A percentile compares a stretch with the other conserved stretches of the same genome.
Conservation (phyloP, 1,140 invertebrate genomes). For the Brachionus asplanchnoidis region DNA sequence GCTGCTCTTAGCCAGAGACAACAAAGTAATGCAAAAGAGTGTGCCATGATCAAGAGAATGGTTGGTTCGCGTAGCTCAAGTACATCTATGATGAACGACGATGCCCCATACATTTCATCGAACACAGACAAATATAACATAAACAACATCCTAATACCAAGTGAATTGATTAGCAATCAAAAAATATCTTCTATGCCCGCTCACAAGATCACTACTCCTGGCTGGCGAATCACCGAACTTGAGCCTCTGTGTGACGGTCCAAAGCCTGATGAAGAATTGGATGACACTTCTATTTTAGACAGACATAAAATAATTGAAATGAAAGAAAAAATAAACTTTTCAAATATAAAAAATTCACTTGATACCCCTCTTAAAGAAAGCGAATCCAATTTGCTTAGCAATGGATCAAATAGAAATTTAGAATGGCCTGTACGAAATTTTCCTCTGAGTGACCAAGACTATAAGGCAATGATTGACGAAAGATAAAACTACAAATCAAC, state of each 20-base stretch:
- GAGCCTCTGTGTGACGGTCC: not conserved
- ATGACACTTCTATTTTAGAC: not conserved
- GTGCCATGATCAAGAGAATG: not conserved
- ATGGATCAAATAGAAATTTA: not conserved
- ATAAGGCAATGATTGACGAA: not conserved
- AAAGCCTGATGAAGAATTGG: not conserved
- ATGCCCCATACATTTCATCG: not conserved
- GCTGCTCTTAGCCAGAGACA: not conserved
- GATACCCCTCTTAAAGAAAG: not conserved
- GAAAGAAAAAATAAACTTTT: not conserved
- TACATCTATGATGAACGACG: not conserved
- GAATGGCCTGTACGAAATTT: not conserved
- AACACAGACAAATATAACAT: not conserved
- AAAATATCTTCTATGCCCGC: not conserved
- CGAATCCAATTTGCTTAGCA: not conserved
- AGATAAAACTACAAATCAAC: not conserved
- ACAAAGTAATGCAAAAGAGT: not conserved
- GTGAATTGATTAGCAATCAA: not conserved
- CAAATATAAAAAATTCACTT: conserved; percentile 14
- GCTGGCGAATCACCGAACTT: not conserved
- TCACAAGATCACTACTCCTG: not conserved
- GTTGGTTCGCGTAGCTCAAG: not conserved
- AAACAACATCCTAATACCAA: not conserved
- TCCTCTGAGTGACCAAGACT: not conserved
- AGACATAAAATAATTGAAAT: conserved; percentile 4